Evolutionary conservation across 2,797 vertebrate genomes (phyloP).

Genomic region (Varecia variegata): DNA sequence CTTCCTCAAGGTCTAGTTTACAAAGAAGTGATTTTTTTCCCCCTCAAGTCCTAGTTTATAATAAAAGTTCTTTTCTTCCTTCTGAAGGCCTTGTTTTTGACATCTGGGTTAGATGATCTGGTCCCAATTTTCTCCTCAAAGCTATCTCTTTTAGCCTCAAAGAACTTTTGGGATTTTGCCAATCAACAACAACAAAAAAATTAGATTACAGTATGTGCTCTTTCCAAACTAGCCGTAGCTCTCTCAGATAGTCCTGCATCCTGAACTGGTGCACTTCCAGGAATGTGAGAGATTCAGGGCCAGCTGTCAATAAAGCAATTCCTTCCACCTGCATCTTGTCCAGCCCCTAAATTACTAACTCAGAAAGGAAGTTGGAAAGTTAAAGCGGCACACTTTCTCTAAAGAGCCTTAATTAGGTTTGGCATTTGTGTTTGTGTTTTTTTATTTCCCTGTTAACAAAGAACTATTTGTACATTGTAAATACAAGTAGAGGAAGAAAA

Average conservation of each 20-base stretch:
- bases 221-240: constrained; percentile 33
- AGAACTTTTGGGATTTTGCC: constrained; percentile 61
- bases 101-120: constrained; percentile 73
- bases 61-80: neutral
- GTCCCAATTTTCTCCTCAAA: constrained; percentile 68
- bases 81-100: constrained; percentile 29
- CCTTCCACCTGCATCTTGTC: constrained; percentile 71
- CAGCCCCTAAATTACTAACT: constrained; percentile 61
- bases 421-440: constrained; percentile 76
- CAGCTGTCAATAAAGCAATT: constrained; percentile 73
- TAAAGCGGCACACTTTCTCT: constrained; percentile 86
- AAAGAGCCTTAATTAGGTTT: constrained; percentile 87
- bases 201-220: constrained; percentile 55
- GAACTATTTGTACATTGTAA: constrained; percentile 80
- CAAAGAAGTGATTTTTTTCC: neutral
- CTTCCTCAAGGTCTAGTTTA: constrained; percentile 51
- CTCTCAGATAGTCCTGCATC: constrained; percentile 47
- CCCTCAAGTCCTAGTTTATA: constrained; percentile 32
- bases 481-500: constrained; percentile 81
- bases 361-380: constrained; percentile 84
- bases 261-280: constrained; percentile 59
- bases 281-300: constrained; percentile 58
- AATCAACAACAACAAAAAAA: constrained; percentile 58
- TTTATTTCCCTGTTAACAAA: constrained; percentile 73
- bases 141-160: constrained; percentile 57